A percentile compares a stretch with the other conserved stretches of the same genome.
Evolutionary conservation across 37 sponge, comb jelly and placozoan genomes (phyloP).

Genomic region (Cliona cf. orientalis): DNA sequence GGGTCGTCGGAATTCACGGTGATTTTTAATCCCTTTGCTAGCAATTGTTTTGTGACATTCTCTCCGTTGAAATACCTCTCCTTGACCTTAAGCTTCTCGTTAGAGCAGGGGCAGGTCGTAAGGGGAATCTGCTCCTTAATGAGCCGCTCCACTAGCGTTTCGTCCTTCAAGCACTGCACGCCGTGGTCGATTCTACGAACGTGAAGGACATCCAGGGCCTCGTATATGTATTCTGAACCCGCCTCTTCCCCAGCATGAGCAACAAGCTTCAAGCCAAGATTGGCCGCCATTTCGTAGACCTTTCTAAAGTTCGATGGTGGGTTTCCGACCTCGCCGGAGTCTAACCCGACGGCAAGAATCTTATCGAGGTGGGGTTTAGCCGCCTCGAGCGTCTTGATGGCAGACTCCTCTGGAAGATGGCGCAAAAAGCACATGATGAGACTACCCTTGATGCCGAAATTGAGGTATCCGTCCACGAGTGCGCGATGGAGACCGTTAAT

Average conservation of each 20-base stretch:
- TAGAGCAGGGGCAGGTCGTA: slow-evolving; percentile 74
- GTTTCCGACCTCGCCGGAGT: slow-evolving; percentile 74
- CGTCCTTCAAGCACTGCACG: slow-evolving; percentile 65
- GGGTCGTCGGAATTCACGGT: slow-evolving; percentile 86
- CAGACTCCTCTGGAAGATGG: slow-evolving; percentile 58
- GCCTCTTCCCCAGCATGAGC: slow-evolving; percentile 78
- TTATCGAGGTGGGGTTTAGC: slow-evolving; percentile 61
- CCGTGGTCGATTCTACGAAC: slow-evolving; percentile 68
- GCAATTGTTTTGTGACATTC: slow-evolving; percentile 38
- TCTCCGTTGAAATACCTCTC: slow-evolving; percentile 43
- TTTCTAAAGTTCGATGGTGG: slow-evolving; percentile 62
- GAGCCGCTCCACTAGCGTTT: slow-evolving; percentile 35
- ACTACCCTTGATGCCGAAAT: slow-evolving; percentile 66
- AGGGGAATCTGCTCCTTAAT: slow-evolving; percentile 48
- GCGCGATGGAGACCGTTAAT: slow-evolving; percentile 67
- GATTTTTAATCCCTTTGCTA: slow-evolving; percentile 59
- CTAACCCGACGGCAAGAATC: slow-evolving; percentile 71
- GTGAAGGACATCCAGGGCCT: slow-evolving; percentile 44
- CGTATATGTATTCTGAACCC: slow-evolving; percentile 54
- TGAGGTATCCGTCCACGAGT: slow-evolving; percentile 56
- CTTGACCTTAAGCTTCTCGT: slow-evolving; percentile 60
- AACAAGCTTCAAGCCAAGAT: slow-evolving; percentile 65
- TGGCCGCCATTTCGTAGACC: slow-evolving; percentile 53
- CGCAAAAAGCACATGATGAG: slow-evolving; percentile 80
- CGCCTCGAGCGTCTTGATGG: slow-evolving; percentile 43